Conservation (phyloP, 1,140 invertebrate species). For the Prorops nasuta region DNA sequence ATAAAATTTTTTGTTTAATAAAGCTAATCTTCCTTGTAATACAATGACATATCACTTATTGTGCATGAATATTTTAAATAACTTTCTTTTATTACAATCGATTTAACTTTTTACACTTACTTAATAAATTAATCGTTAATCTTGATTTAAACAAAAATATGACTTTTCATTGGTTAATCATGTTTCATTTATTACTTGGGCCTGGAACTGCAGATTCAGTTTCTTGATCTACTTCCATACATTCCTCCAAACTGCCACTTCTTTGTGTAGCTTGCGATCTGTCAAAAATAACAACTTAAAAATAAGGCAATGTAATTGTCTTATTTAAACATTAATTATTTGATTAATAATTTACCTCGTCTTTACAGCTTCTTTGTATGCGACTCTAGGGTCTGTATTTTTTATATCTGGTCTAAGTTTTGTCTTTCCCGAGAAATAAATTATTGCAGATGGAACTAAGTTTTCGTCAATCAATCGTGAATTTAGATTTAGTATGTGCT, state of each 20-base stretch:
- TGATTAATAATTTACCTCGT: conserved; percentile 41
- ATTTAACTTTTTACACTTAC: too few species aligned
- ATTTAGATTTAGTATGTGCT: conserved; percentile 61
- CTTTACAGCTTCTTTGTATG: conserved; percentile 50
- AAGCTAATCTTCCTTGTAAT: too few species aligned
- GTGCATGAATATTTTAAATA: not conserved
- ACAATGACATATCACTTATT: too few species aligned
- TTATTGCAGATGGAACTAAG: conserved; percentile 72
- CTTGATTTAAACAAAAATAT: too few species aligned
- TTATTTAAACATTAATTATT: conserved; percentile 24
- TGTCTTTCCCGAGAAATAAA: conserved; percentile 65
- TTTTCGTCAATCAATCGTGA: conserved; percentile 65
- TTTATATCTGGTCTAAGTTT: conserved; percentile 51
- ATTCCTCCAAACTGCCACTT: conserved; percentile 12
- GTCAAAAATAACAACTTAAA: not conserved
- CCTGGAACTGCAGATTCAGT: conserved; percentile 19
- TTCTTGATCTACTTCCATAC: conserved; percentile 13
- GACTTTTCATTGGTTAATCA: too few species aligned
- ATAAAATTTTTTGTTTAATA: too few species aligned
- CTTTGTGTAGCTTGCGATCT: not conserved
- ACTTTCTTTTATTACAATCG: not conserved
- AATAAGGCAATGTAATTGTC: not conserved
- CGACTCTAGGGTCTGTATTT: conserved; percentile 49
- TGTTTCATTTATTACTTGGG: conserved; percentile 17
- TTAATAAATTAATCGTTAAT: too few species aligned